These are phyloP conservation scores for Zaprionus nigranus DNA, from an alignment of 1,140 invertebrate species.

Conservation along the genomic window DNA sequence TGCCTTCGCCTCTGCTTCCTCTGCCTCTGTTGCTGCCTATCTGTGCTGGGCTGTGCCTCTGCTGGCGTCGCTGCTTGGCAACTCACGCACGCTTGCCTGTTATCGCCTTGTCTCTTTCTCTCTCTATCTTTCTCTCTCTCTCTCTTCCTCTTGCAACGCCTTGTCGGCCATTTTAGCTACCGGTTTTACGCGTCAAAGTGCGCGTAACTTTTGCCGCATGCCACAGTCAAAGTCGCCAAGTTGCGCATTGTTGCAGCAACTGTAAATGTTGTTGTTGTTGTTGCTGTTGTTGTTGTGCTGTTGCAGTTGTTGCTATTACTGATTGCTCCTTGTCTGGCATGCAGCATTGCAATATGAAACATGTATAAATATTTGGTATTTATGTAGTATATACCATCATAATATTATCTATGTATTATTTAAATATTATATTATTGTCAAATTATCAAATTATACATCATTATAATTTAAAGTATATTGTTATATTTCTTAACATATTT, in stretches of 20 bases:
- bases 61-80: conserved; percentile 24
- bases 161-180: conserved; percentile 73
- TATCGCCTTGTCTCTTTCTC: conserved; percentile 48
- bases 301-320: conserved; percentile 25
- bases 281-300: neutral
- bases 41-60: conserved; percentile 1
- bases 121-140: conserved; percentile 22
- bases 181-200: conserved; percentile 80
- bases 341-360: neutral
- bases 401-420: no score
- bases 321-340: conserved; percentile 18
- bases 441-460: no score
- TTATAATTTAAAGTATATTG: neutral
- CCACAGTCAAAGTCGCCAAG: conserved; percentile 43
- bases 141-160: conserved; percentile 13
- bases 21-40: conserved; percentile 32
- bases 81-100: conserved; percentile 70
- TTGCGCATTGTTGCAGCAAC: conserved; percentile 48
- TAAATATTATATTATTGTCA: neutral
- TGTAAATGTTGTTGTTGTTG: conserved; percentile 17
- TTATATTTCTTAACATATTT: no score
- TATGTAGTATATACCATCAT: no score
- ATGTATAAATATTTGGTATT: neutral
- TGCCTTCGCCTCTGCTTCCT: conserved; percentile 38
- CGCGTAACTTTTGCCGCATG: conserved; percentile 79